Conservation (phyloP, 30 jellyfish, hydroid and myxozoan species). For the Cassiopea andromeda region DNA sequence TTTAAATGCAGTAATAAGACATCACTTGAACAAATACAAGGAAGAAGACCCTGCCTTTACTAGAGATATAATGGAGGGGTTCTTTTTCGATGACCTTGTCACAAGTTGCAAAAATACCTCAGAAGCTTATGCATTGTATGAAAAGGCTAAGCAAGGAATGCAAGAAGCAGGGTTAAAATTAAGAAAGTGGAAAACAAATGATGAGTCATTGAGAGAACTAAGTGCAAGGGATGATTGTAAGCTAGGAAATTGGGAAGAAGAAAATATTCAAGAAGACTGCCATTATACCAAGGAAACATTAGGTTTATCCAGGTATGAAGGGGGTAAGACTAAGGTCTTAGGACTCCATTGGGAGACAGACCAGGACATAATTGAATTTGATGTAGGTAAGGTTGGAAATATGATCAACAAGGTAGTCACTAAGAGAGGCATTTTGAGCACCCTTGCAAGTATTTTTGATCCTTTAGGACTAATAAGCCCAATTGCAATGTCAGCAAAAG, state of each 20-base stretch:
- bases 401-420: slow-evolving; percentile 12
- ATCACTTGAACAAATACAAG: too few species aligned
- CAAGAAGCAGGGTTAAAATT: not conserved
- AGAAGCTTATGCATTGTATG: too few species aligned
- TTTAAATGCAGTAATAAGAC: too few species aligned
- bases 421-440: slow-evolving; percentile 55
- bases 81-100: too few species aligned
- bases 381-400: slow-evolving; percentile 21
- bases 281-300: not conserved
- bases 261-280: too few species aligned
- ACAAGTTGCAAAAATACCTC: too few species aligned
- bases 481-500: slow-evolving; percentile 22
- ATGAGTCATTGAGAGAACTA: not conserved
- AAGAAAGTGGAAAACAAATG: slow-evolving; percentile 52
- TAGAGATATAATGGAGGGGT: too few species aligned
- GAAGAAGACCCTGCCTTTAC: too few species aligned
- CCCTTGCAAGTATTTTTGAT: slow-evolving; percentile 41
- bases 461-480: slow-evolving; percentile 45
- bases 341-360: slow-evolving; percentile 59
- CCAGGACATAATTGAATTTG: slow-evolving; percentile 29
- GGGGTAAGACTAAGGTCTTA: slow-evolving; percentile 40
- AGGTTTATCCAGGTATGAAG: not conserved
- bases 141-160: too few species aligned
- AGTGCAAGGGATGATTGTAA: too few species aligned
- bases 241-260: too few species aligned